Evolutionary conservation across 2,888 invertebrate species (phyloP).

Genomic region (Sarcophaga caerulescens): DNA sequence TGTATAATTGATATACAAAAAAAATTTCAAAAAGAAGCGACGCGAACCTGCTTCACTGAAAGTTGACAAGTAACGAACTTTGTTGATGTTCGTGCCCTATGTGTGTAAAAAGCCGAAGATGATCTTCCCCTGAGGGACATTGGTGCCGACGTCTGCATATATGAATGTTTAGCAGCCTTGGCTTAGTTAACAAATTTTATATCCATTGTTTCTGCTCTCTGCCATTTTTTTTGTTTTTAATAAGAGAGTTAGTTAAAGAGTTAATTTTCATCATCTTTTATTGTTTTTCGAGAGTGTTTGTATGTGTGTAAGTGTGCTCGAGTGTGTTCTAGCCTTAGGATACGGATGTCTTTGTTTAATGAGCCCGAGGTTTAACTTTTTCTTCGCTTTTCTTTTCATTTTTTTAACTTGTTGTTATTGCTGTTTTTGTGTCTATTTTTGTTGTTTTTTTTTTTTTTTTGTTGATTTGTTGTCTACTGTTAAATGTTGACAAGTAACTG

Average conservation of each 20-base stretch:
- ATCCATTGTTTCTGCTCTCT: background rate
- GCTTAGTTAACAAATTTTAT: no score
- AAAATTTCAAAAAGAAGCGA: no score
- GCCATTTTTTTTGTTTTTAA: background rate
- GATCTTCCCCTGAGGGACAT: no score
- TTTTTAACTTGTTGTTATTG: conserved; percentile 4
- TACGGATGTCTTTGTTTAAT: conserved; percentile 42
- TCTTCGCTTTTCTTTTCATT: background rate
- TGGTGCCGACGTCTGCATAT: no score
- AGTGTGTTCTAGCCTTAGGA: background rate
- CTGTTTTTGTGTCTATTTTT: background rate
- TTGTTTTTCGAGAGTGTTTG: background rate
- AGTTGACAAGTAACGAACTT: no score
- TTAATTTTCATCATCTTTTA: background rate
- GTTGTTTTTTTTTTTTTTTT: no score
- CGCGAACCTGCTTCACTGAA: no score
- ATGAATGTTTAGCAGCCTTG: no score
- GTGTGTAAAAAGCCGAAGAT: no score
- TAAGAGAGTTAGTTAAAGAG: background rate
- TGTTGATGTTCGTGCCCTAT: no score
- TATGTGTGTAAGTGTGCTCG: background rate
- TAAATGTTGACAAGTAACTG: conserved; percentile 48
- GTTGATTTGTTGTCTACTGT: conserved; percentile 1
- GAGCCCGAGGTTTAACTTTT: conserved; percentile 43
- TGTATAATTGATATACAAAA: no score